phyloP scores from a whole-genome alignment of 2,888 invertebrate genomes.

The Smittia aterrima region DNA sequence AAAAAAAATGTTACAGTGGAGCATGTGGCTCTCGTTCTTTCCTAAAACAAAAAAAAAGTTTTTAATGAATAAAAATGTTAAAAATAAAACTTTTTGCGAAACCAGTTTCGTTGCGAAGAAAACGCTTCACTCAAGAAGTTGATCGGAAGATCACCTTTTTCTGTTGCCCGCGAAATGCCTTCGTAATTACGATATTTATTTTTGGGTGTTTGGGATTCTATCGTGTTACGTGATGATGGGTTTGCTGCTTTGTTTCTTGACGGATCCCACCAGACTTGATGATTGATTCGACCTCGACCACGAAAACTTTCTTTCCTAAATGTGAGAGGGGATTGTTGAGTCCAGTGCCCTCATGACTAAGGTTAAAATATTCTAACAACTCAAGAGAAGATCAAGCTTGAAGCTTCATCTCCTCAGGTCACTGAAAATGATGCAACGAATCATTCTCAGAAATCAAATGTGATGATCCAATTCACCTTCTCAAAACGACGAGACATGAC shows the following conservation, averaged over 20 bases:
- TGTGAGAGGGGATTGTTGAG: no score
- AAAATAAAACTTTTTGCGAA: conserved; percentile 2
- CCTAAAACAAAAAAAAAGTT: not conserved
- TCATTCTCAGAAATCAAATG: no score
- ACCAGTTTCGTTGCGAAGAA: not conserved
- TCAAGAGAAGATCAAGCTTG: no score
- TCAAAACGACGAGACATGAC: not conserved
- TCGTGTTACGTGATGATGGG: not conserved
- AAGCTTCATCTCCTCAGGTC: no score
- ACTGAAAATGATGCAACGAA: no score
- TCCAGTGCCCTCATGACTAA: no score
- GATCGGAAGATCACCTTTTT: not conserved
- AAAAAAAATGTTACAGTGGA: not conserved
- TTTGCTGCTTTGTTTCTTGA: not conserved
- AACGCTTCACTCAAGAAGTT: not conserved
- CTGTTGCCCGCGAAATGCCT: conserved; percentile 8
- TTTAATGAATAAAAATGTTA: conserved; percentile 7
- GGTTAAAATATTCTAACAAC: no score
- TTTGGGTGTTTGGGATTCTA: not conserved
- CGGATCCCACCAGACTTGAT: not conserved
- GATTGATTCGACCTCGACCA: not conserved
- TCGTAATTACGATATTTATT: not conserved
- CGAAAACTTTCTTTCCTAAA: not conserved
- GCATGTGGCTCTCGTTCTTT: not conserved
- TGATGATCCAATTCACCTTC: not conserved